Percentiles rank a stretch among this genome's conserved stretches.
These are phyloP conservation scores for Heliconius ethilla DNA, from an alignment of 2,888 invertebrate genomes.

Conservation along the genomic window DNA sequence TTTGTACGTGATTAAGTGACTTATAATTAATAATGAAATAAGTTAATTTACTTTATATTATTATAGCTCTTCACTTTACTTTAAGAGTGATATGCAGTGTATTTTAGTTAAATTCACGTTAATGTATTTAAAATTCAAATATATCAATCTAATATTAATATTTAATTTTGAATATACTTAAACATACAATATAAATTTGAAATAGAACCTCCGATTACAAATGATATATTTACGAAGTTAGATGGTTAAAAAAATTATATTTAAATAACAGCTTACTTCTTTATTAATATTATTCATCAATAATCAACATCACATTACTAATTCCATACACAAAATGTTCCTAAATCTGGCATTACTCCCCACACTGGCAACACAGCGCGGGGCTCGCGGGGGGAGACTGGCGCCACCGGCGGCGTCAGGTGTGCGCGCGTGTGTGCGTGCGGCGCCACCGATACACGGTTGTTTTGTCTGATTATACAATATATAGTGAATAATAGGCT, in stretches of 20 bases:
- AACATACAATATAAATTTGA: too few relatives aligned
- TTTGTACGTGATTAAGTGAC: constrained; percentile 11
- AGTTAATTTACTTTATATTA: too few relatives aligned
- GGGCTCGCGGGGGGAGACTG: constrained; percentile 57
- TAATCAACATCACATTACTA: neutral
- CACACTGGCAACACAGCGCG: constrained; percentile 52
- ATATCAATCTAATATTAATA: too few relatives aligned
- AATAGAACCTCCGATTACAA: neutral
- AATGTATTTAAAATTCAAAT: too few relatives aligned
- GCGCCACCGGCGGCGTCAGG: constrained; percentile 81
- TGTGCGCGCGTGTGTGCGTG: constrained; percentile 77
- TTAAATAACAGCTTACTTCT: neutral
- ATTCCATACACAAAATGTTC: constrained; percentile 36
- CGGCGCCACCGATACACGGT: constrained; percentile 69
- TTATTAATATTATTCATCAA: neutral
- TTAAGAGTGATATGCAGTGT: too few relatives aligned
- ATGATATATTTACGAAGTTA: neutral
- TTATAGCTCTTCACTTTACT: too few relatives aligned
- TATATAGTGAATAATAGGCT: constrained; percentile 34
- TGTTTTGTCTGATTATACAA: constrained; percentile 42
- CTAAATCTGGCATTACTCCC: constrained; percentile 42
- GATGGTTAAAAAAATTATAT: neutral
- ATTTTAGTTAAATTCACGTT: too few relatives aligned
- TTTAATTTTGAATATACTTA: too few relatives aligned
- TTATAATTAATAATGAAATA: neutral